Conservation (phyloP, 2,888 invertebrate genomes). For the Eulithis testata region DNA sequence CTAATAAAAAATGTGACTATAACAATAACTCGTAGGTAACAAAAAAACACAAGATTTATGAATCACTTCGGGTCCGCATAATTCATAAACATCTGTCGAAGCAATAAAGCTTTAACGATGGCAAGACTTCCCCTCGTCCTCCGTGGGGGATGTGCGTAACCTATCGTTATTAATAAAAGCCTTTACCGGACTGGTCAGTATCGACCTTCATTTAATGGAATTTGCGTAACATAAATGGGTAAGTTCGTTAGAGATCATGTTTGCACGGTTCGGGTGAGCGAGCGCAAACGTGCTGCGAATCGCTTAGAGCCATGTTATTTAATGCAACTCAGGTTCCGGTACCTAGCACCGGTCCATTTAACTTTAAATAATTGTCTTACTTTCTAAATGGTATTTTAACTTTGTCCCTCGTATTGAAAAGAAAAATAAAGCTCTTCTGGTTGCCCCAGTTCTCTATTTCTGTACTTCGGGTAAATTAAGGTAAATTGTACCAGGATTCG, state of each 20-base stretch:
- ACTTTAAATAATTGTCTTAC: conserved; percentile 24
- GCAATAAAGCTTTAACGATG: conserved; percentile 70
- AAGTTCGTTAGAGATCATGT: conserved; percentile 37
- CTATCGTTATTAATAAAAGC: conserved; percentile 37
- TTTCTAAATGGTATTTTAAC: conserved; percentile 14
- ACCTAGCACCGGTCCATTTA: conserved; percentile 24
- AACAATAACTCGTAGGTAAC: conserved; percentile 46
- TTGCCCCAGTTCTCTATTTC: too few relatives aligned
- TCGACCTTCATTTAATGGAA: conserved; percentile 40
- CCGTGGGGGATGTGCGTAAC: conserved; percentile 39
- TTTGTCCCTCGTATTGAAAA: conserved; percentile 4
- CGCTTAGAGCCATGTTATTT: conserved; percentile 22
- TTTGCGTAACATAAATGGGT: conserved; percentile 31
- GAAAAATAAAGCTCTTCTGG: conserved; percentile 7
- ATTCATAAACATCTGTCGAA: conserved; percentile 70
- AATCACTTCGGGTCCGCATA: conserved; percentile 60
- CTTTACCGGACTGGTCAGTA: conserved; percentile 33
- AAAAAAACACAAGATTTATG: conserved; percentile 58
- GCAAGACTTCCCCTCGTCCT: conserved; percentile 50
- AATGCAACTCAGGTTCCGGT: conserved; percentile 30
- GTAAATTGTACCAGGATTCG: too few relatives aligned
- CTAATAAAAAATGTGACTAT: conserved; percentile 33
- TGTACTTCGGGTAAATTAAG: too few relatives aligned
- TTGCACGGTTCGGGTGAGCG: conserved; percentile 25
- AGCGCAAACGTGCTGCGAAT: conserved; percentile 34